Evolutionary conservation across 1,140 invertebrate species (phyloP).

Genomic region (Harlomillsia oculata): DNA sequence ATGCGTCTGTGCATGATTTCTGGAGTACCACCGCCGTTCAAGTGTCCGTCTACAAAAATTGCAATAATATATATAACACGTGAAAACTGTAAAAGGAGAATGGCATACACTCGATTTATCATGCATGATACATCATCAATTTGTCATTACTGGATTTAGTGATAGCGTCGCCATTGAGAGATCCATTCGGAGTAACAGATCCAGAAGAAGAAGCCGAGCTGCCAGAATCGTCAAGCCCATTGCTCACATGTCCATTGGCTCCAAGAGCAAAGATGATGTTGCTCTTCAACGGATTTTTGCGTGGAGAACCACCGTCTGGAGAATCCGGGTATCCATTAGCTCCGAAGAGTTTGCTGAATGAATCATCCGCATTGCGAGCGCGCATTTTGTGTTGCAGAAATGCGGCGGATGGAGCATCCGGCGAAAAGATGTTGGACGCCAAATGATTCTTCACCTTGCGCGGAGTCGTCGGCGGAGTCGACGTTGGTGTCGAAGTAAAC

Average conservation of each 20-base stretch:
- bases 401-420: slow-evolving; percentile 5
- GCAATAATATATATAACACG: too few relatives aligned
- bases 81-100: too few relatives aligned
- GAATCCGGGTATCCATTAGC: slow-evolving; percentile 40
- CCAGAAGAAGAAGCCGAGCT: slow-evolving; percentile 1
- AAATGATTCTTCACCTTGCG: slow-evolving; percentile 36
- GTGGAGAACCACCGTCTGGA: slow-evolving; percentile 36
- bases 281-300: slow-evolving; percentile 40
- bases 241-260: slow-evolving; percentile 37
- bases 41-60: slow-evolving; percentile 1
- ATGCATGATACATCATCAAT: not conserved
- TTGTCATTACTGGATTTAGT: not conserved
- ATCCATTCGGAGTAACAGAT: slow-evolving; percentile 8
- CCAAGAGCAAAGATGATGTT: slow-evolving; percentile 36
- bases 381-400: slow-evolving; percentile 33
- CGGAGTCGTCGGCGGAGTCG: slow-evolving; percentile 41
- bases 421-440: slow-evolving; percentile 34
- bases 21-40: slow-evolving; percentile 32
- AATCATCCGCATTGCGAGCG: slow-evolving; percentile 47
- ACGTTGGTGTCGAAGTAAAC: slow-evolving; percentile 44
- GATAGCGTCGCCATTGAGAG: not conserved
- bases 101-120: too few relatives aligned
- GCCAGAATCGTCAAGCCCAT: slow-evolving; percentile 45
- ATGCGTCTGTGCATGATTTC: slow-evolving; percentile 44
- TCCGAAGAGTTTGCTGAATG: slow-evolving; percentile 46